These are phyloP conservation scores for Ailuropoda melanoleuca DNA, from an alignment of 2,113 vertebrate species.

Conservation along the genomic window DNA sequence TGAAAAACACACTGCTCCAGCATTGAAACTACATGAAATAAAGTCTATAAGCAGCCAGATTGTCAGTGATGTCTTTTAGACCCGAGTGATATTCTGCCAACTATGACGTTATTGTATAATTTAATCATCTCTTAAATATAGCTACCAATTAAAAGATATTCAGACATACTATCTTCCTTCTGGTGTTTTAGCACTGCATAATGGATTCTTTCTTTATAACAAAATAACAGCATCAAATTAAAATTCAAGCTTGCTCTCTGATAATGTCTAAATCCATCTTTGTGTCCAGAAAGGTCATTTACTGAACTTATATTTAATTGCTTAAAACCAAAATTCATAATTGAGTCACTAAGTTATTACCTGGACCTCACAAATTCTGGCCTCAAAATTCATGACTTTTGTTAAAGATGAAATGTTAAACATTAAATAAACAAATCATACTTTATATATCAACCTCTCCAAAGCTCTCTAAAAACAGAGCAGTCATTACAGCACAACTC, in stretches of 20 bases:
- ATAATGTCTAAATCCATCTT: constrained; percentile 53
- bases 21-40: constrained; percentile 13
- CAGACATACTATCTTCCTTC: constrained; percentile 65
- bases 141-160: constrained; percentile 76
- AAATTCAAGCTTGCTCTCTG: constrained; percentile 70
- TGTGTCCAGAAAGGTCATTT: constrained; percentile 41
- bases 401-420: constrained; percentile 12
- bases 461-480: constrained; percentile 18
- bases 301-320: constrained; percentile 12
- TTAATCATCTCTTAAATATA: constrained; percentile 80
- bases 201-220: constrained; percentile 64
- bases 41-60: constrained; percentile 48
- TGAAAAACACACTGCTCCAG: background rate
- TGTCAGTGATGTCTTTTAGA: constrained; percentile 67
- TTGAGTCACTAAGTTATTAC: constrained; percentile 6
- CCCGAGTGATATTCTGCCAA: constrained; percentile 68
- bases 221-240: constrained; percentile 62
- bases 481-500: background rate
- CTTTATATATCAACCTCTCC: background rate
- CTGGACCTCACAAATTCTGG: background rate
- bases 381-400: constrained; percentile 30
- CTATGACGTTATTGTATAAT: constrained; percentile 74
- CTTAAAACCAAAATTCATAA: background rate
- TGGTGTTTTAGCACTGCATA: constrained; percentile 75
- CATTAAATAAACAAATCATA: constrained; percentile 4